Conservation (phyloP, 2,888 invertebrate genomes). For the Colletes collaris region DNA sequence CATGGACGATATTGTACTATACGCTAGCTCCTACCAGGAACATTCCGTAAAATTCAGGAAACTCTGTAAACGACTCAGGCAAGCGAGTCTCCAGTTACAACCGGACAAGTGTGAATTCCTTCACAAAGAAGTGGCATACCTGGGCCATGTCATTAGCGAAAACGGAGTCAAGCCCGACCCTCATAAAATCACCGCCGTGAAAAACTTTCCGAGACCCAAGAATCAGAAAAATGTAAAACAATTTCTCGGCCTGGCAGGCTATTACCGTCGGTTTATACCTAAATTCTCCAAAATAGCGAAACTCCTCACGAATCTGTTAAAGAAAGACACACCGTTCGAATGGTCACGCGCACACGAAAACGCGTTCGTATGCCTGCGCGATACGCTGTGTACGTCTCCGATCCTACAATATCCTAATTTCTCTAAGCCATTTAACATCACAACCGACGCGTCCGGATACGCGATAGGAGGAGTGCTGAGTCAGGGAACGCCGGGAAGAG, state of each 20-base stretch:
- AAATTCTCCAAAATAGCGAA: background rate
- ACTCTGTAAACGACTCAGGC: background rate
- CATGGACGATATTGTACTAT: background rate
- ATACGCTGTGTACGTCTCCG: too few relatives aligned
- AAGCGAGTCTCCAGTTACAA: background rate
- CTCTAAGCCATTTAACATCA: too few relatives aligned
- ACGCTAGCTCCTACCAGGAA: too few relatives aligned
- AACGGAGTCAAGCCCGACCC: background rate
- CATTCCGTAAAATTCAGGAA: too few relatives aligned
- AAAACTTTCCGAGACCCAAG: background rate
- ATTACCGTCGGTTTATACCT: background rate
- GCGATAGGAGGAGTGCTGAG: background rate
- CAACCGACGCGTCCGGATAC: background rate
- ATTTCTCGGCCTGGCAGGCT: background rate
- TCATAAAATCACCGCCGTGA: background rate
- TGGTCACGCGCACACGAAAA: background rate
- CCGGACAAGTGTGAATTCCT: background rate
- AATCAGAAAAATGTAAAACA: background rate
- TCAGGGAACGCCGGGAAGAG: background rate
- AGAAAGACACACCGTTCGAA: background rate
- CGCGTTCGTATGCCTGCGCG: too few relatives aligned
- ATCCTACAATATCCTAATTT: too few relatives aligned
- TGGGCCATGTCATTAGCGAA: background rate
- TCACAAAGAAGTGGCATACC: background rate
- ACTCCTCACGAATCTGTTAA: background rate